Conservation (phyloP, 2,797 vertebrate species). For the Scarus forsteni region DNA sequence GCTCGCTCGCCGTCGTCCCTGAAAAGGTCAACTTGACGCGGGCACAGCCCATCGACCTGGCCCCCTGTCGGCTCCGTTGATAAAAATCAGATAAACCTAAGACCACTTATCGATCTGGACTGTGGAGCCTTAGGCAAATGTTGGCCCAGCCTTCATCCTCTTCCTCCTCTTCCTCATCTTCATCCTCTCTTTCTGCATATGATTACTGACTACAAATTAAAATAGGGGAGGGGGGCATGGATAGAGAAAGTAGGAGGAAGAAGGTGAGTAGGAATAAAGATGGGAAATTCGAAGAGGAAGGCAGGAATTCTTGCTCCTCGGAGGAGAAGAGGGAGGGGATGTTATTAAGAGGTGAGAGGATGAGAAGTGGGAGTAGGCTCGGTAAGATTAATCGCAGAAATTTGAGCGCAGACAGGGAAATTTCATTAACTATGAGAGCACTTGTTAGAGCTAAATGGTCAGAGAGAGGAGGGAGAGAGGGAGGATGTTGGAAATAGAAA, state of each 20-base stretch:
- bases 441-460: conserved; percentile 82
- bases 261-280: conserved; percentile 4
- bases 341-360: conserved; percentile 74
- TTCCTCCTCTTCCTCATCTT: conserved; percentile 80
- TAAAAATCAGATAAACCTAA: conserved; percentile 99
- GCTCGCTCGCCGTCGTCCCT: conserved; percentile 92
- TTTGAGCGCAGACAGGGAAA: conserved; percentile 79
- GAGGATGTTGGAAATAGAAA: conserved; percentile 33
- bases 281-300: conserved; percentile 18
- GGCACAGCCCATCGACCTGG: conserved; percentile 98
- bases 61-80: conserved; percentile 97
- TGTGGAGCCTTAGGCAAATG: conserved; percentile 94
- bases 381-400: conserved; percentile 80
- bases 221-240: conserved; percentile 29
- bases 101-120: conserved; percentile 96
- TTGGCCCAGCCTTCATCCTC: conserved; percentile 88
- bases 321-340: conserved; percentile 38
- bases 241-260: conserved; percentile 12
- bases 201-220: conserved; percentile 80
- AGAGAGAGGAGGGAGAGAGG: conserved; percentile 58
- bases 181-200: conserved; percentile 74
- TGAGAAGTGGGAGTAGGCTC: conserved; percentile 68
- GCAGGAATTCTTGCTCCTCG: conserved; percentile 49
- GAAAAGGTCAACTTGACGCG: conserved; percentile 99
- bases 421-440: conserved; percentile 81